Evolutionary conservation across 1,140 invertebrate species (phyloP).

Genomic region (Magallana gigas): DNA sequence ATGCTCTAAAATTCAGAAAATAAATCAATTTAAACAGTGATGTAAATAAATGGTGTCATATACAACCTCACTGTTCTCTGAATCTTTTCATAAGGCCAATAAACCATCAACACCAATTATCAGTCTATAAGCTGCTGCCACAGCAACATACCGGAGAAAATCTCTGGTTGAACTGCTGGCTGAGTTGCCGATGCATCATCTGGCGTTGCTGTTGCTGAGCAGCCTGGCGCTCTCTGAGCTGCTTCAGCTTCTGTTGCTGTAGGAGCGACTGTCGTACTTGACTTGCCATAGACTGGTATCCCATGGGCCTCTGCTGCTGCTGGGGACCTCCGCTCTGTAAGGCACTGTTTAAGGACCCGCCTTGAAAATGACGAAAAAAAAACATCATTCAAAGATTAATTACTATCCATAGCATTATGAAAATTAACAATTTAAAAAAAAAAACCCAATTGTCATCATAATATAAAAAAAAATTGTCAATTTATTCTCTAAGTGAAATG

Average conservation of each 20-base stretch:
- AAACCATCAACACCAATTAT: background rate
- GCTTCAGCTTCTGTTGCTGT: constrained; percentile 70
- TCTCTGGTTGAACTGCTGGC: constrained; percentile 62
- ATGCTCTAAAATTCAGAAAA: constrained; percentile 28
- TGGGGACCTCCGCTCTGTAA: constrained; percentile 55
- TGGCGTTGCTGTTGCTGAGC: constrained; percentile 80
- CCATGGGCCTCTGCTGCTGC: constrained; percentile 51
- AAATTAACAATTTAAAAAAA: no score
- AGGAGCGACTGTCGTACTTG: constrained; percentile 71
- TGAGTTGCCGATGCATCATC: constrained; percentile 83
- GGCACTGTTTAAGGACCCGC: constrained; percentile 62
- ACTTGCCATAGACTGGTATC: constrained; percentile 61
- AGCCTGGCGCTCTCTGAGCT: constrained; percentile 61
- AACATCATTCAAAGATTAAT: no score
- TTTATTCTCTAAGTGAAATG: no score
- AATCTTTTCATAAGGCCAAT: no score
- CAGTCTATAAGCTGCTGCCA: background rate
- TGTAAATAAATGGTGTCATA: no score
- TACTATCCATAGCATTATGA: no score
- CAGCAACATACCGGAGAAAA: constrained; percentile 51
- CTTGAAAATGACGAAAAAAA: background rate
- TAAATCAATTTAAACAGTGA: no score
- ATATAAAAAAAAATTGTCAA: no score
- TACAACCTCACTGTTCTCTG: no score
- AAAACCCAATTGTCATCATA: no score